Evolutionary conservation across 1,140 invertebrate species (phyloP), one percentile per base, ranked within the genome.

Genomic region (Drosophila elegans): DNA sequence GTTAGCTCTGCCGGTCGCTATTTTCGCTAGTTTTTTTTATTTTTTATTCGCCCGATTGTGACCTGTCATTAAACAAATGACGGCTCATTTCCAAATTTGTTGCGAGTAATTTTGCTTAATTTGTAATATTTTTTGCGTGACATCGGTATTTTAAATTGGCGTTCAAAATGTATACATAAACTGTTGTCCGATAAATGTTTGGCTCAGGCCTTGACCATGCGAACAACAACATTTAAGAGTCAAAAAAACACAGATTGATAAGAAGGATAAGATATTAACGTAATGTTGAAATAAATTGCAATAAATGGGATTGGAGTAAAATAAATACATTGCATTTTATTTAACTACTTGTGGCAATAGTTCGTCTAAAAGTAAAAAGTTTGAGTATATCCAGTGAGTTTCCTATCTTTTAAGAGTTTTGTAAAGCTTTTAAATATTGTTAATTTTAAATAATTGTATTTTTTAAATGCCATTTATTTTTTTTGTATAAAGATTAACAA

Each of bases 11-110:
- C 72, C 75, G 61, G 32, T 53, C 66, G 39, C 11, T 32, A 29
- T 34, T 34, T 66, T 62, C 5, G 6, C 10, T 4, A 13, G 16
- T 4, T 45, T 38, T 11, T n/a, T 6, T 3, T 36, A 4, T 21
- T 10, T 16, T 25, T 12, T 32, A 62, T 49, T 32, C 10, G 4
- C 25, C 21, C 5, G 10, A 9, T 57, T 73, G 62, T 64, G 67
- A 57, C 64, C 64, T 83, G 83, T 74, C 80, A 88, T 83, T 89
- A 88, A 80, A 84, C 84, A 89, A 89, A 88, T 89, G 84, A 89
- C 75, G 83, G 67, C 76, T 84, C 60, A 83, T 89, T 88, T 74
- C 80, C 80, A 68, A 89, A 88, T 80, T 74, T 53, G 84, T 61
- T 57, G 9, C 16, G 12, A 85, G 77, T 67, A 72, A 80, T 83